Conservation (phyloP, 2,113 vertebrate species). For the Barnardius zonarius region DNA sequence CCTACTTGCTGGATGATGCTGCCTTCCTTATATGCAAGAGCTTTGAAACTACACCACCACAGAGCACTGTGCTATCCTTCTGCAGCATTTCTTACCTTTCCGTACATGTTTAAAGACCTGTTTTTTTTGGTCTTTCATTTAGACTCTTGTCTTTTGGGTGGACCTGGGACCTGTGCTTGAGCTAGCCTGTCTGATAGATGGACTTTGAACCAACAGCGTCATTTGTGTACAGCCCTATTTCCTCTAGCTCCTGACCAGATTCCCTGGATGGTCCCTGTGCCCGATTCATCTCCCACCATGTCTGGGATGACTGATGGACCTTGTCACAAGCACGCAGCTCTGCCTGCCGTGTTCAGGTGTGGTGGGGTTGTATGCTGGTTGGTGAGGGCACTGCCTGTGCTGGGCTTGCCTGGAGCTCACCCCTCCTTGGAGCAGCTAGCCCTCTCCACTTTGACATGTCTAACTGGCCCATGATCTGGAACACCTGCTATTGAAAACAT, state of each 20-base stretch:
- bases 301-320: neutral
- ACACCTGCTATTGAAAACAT: neutral
- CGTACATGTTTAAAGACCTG: neutral
- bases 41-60: neutral
- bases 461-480: neutral
- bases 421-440: neutral
- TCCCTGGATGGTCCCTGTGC: neutral
- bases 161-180: neutral
- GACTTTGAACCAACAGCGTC: neutral
- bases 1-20: neutral
- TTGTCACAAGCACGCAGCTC: neutral
- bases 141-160: neutral
- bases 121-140: neutral
- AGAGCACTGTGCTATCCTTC: slow-evolving; percentile 12
- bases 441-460: neutral
- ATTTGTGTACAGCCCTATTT: neutral
- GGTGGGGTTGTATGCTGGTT: neutral
- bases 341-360: neutral
- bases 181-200: neutral
- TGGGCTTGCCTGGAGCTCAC: neutral
- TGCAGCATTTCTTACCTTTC: neutral
- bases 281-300: neutral
- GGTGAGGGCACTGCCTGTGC: neutral
- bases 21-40: neutral
- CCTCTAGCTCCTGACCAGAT: neutral